Percentiles rank a stretch among this genome's conserved stretches.
Evolutionary conservation across 2,888 invertebrate species (phyloP).

Genomic region (Watsonalla binaria): DNA sequence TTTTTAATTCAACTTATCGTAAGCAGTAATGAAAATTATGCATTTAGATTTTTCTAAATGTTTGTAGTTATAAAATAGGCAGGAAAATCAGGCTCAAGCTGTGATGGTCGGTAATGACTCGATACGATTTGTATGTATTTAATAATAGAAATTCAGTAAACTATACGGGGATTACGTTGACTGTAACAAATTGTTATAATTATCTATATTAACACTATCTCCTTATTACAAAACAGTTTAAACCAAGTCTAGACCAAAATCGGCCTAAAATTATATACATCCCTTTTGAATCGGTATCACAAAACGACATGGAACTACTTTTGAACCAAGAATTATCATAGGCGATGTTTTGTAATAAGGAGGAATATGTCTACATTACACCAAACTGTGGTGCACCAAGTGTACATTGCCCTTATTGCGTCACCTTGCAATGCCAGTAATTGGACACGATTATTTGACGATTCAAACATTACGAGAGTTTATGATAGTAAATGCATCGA

Average conservation of each 20-base stretch:
- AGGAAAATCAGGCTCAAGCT: background rate
- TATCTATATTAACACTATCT: background rate
- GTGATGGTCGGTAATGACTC: background rate
- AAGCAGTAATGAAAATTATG: background rate
- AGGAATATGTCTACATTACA: too few species aligned
- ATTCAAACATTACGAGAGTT: too few species aligned
- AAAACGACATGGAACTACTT: too few species aligned
- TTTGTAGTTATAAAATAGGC: background rate
- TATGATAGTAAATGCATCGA: too few species aligned
- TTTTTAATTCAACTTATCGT: background rate
- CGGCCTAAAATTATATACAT: too few species aligned
- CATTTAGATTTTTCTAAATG: background rate
- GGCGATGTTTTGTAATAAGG: too few species aligned
- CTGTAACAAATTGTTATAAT: constrained; percentile 4
- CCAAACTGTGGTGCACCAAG: background rate
- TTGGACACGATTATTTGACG: too few species aligned
- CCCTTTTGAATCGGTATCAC: too few species aligned
- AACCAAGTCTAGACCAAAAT: too few species aligned
- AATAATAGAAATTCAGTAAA: background rate
- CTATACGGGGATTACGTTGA: constrained; percentile 8
- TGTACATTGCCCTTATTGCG: background rate
- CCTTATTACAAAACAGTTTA: too few species aligned
- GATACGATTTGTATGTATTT: background rate
- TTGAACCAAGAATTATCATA: too few species aligned
- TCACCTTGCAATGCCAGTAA: background rate